Conservation (phyloP, 2,113 vertebrate genomes). For the Hippocampus zosterae region DNA sequence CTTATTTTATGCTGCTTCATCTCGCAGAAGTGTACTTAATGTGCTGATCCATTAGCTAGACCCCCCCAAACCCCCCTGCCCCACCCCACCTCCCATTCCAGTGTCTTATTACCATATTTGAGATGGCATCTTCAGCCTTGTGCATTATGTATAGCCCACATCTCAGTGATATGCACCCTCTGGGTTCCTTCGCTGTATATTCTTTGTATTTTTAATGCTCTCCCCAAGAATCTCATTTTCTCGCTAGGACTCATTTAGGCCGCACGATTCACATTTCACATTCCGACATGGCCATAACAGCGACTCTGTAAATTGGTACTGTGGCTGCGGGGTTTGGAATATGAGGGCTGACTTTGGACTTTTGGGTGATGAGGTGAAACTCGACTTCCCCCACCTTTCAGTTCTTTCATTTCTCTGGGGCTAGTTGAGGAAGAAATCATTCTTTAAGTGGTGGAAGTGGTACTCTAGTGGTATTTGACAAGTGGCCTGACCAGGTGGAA, state of each 20-base stretch:
- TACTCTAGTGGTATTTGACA: background rate
- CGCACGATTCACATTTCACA: slow-evolving; percentile 7
- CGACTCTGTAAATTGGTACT: slow-evolving; percentile 8
- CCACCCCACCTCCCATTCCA: slow-evolving; percentile 15
- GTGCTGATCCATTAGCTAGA: slow-evolving; percentile 18
- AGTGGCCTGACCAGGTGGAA: background rate
- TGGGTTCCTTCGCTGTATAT: slow-evolving; percentile 38
- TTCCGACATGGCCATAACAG: slow-evolving; percentile 13
- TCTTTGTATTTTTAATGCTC: slow-evolving; percentile 42
- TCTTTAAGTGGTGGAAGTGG: background rate
- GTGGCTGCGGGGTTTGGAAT: background rate
- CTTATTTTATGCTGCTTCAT: slow-evolving; percentile 28
- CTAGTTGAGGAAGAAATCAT: background rate
- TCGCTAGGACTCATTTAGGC: slow-evolving; percentile 26
- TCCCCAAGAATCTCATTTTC: slow-evolving; percentile 27
- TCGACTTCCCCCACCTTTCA: background rate
- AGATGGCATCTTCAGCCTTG: slow-evolving; percentile 40
- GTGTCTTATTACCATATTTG: slow-evolving; percentile 49
- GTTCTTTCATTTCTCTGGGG: background rate
- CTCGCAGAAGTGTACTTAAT: slow-evolving; percentile 15
- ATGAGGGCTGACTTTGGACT: slow-evolving; percentile 1
- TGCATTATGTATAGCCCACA: slow-evolving; percentile 56
- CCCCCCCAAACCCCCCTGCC: slow-evolving; percentile 20
- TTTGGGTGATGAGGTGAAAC: background rate
- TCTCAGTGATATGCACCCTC: slow-evolving; percentile 42